Evolutionary conservation across 2,888 invertebrate species (phyloP), one percentile per base, ranked within the genome.

Genomic region (Serrognathus titanus): DNA sequence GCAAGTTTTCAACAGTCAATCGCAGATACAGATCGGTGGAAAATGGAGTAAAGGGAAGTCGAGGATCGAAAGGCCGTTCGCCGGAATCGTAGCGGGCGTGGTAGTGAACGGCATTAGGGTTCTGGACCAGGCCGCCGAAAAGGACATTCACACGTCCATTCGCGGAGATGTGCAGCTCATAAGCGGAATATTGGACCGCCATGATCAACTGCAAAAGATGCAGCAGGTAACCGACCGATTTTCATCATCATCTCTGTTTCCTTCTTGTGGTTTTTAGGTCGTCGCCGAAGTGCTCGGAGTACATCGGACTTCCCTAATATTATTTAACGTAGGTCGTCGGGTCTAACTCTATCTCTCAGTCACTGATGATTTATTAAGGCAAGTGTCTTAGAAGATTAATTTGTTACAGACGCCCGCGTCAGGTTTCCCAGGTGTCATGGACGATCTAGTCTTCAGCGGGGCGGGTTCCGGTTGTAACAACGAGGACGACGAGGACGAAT

Each of bases 391-490:
- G 38, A n/a, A 38, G 51, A 52, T 46, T 62, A 31, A 31, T 31
- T 31, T 31, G 24, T 68, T 72, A 1, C 78, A 92, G 92, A 92
- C 92, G 0, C 92, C 92, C 16, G 89, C 92, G 0, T 91, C 91
- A 39, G 91, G 90, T 0, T 89, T 88, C 73, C 85, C 87, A 0
- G 85, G 85, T 1, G 86, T 89, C 1, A 83, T 89, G 71, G 96
- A 96, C 75, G 96, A 96, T 76, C 81, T 96, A 59, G 92, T 96
- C 52, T 94, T 91, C 78, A 93, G 94, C 7, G 95, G 95, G 1
- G 92, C 92, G 1, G 94, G 94, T 0, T 93, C 94, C 2, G 94
- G 94, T 0, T 95, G 95, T 71, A 85, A 91, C 45, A 90, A 90
- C 59, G 94, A 94, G 68, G 95, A 94, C 71, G 85, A 85, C 69